A percentile compares a stretch with the other conserved stretches of the same genome.
Evolutionary conservation across 1,140 invertebrate genomes (phyloP).

Genomic region (Notospermus geniculatus): DNA sequence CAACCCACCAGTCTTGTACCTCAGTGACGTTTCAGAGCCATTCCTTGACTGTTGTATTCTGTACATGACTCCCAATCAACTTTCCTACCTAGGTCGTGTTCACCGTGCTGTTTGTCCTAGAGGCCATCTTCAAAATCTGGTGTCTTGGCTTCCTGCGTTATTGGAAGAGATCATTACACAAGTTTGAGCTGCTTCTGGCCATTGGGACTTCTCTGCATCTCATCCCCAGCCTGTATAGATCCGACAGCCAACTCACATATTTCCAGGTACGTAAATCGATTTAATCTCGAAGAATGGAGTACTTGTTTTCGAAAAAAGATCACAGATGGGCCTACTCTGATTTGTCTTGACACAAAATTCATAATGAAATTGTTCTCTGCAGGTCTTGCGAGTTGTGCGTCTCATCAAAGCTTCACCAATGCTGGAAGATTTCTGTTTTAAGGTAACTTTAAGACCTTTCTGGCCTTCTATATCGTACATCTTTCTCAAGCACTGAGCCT

Average conservation of each 20-base stretch:
- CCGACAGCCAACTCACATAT: slow-evolving; percentile 75
- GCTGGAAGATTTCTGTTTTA: slow-evolving; percentile 98
- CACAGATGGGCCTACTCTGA: too few relatives aligned
- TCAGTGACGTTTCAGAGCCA: too few relatives aligned
- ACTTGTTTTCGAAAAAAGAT: too few relatives aligned
- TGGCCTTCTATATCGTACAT: too few relatives aligned
- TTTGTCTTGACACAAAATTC: too few relatives aligned
- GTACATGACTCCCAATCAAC: too few relatives aligned
- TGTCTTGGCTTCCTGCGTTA: slow-evolving; percentile 93
- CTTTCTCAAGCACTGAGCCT: too few relatives aligned
- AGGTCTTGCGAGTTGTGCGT: slow-evolving; percentile 89
- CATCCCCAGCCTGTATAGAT: slow-evolving; percentile 87
- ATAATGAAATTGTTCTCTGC: too few relatives aligned
- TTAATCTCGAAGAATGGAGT: too few relatives aligned
- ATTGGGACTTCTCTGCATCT: slow-evolving; percentile 95
- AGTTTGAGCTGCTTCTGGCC: slow-evolving; percentile 92
- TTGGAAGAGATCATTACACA: slow-evolving; percentile 94
- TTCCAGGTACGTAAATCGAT: slow-evolving; percentile 79
- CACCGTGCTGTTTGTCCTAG: slow-evolving; percentile 90
- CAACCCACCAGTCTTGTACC: too few relatives aligned
- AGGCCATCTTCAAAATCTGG: slow-evolving; percentile 97
- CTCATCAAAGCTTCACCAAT: slow-evolving; percentile 98
- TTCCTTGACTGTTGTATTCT: too few relatives aligned
- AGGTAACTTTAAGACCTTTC: too few relatives aligned
- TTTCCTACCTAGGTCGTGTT: slow-evolving; percentile 80